A percentile compares a stretch with the other conserved stretches of the same genome.
Conservation (phyloP, 2,113 vertebrate genomes). For the Aplodontia rufa region DNA sequence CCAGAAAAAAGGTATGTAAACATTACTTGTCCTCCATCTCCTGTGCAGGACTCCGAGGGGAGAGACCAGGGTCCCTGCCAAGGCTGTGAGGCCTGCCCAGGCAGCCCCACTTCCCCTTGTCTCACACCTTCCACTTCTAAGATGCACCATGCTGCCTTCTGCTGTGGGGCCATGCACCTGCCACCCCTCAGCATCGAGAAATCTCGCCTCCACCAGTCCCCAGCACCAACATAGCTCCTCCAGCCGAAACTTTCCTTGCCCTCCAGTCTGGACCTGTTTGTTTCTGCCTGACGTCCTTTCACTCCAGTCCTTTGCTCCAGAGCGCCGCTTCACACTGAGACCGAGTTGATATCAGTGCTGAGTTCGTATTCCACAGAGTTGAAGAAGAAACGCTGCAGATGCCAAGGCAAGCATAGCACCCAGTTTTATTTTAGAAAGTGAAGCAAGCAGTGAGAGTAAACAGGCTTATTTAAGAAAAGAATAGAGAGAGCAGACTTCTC, state of each 20-base stretch:
- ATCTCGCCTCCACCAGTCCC: background rate
- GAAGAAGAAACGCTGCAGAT: too few relatives aligned
- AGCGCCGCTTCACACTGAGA: background rate
- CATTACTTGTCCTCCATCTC: background rate
- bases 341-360: too few relatives aligned
- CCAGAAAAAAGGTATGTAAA: background rate
- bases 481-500: too few relatives aligned
- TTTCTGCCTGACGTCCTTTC: background rate
- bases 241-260: background rate
- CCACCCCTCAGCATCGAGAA: background rate
- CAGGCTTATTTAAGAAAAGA: too few relatives aligned
- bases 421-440: too few relatives aligned
- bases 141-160: background rate
- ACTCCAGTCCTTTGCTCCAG: background rate
- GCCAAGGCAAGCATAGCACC: too few relatives aligned
- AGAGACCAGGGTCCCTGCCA: background rate
- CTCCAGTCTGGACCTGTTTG: background rate
- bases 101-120: background rate
- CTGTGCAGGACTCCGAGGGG: background rate
- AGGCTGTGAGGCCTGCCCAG: accelerated
- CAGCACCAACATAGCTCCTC: background rate
- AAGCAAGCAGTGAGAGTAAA: too few relatives aligned
- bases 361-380: too few relatives aligned
- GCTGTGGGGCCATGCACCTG: background rate
- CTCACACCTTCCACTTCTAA: background rate